Evolutionary conservation across 2,797 vertebrate genomes (phyloP), one percentile per base, ranked within the genome.

Genomic region (Takifugu rubripes): DNA sequence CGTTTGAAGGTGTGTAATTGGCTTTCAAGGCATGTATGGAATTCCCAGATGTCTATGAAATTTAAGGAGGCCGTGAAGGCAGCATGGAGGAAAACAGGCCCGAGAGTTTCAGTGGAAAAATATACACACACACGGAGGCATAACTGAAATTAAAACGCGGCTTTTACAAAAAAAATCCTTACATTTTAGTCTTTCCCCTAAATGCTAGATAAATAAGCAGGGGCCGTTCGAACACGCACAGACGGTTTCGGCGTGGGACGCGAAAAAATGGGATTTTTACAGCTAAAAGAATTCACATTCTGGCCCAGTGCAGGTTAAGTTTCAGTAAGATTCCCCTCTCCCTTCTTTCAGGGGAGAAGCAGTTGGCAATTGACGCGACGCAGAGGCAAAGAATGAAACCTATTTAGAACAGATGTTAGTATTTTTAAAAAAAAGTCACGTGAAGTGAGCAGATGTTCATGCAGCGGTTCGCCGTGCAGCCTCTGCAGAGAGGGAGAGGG

Each of bases 1-100:
- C 91, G 79, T 95, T 94, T 95, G 94, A 94, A 96, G 95, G 94
- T 98, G 95, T 94, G 92, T 93, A 94, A 96, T 94, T 94, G 94
- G 91, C 91, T 91, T 94, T 91, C 88, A 88, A 94, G 92, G 94
- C 93, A 95, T 90, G 93, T 91, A 90, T 92, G 94, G 94, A 94
- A 97, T 97, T 94, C 94, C 94, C 96, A 98, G 95, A 96, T 96
- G 95, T 93, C 95, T 91, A 91, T 95, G 95, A 96, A 96, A 92
- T 89, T 88, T 84, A 93, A 92, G 90, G 87, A 91, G 92, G 93
- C 80, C 79, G 56, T 33, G 78, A 93, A 94, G 17, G 93, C 85
- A 87, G n/a, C 3, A 26, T n/a, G 26, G 25, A 6, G 3, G 6
- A 40, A 40, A 12, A 15, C 14, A 40, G 36, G 36, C 36, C 36